These are phyloP conservation scores for Drosophila mayaguana DNA, from an alignment of 2,888 invertebrate species.

Conservation along the genomic window DNA sequence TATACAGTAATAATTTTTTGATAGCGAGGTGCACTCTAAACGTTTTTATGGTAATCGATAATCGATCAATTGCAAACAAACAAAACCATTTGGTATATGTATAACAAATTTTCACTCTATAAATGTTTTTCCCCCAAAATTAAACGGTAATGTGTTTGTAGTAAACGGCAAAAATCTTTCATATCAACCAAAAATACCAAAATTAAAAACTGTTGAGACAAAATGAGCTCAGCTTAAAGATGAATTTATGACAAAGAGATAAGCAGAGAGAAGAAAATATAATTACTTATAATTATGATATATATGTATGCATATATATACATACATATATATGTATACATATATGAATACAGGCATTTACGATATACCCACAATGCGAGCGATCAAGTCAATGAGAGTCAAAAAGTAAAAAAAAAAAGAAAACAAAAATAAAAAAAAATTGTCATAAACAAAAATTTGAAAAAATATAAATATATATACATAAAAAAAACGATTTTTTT, in stretches of 20 bases:
- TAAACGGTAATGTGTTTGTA: slow-evolving; percentile 50
- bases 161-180: slow-evolving; percentile 30
- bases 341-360: slow-evolving; percentile 21
- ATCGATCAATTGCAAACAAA: slow-evolving; percentile 3
- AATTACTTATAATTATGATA: slow-evolving; percentile 8
- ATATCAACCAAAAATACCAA: background rate
- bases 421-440: slow-evolving; percentile 7
- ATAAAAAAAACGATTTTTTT: slow-evolving; percentile 59
- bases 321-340: slow-evolving; percentile 3
- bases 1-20: slow-evolving; percentile 11
- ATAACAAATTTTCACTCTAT: slow-evolving; percentile 53
- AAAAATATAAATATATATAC: slow-evolving; percentile 12
- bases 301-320: background rate
- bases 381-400: slow-evolving; percentile 2
- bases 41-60: slow-evolving; percentile 26
- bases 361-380: slow-evolving; percentile 16
- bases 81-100: slow-evolving; percentile 21
- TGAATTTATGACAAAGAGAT: slow-evolving; percentile 39
- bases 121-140: slow-evolving; percentile 46
- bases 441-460: slow-evolving; percentile 32
- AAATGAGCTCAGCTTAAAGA: slow-evolving; percentile 35
- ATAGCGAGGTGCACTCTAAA: slow-evolving; percentile 20
- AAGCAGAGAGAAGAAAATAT: slow-evolving; percentile 18
- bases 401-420: slow-evolving; percentile 8
- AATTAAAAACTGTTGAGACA: slow-evolving; percentile 6